These are phyloP conservation scores for Rosalia funebris DNA, from an alignment of 2,888 invertebrate genomes.

Conservation along the genomic window DNA sequence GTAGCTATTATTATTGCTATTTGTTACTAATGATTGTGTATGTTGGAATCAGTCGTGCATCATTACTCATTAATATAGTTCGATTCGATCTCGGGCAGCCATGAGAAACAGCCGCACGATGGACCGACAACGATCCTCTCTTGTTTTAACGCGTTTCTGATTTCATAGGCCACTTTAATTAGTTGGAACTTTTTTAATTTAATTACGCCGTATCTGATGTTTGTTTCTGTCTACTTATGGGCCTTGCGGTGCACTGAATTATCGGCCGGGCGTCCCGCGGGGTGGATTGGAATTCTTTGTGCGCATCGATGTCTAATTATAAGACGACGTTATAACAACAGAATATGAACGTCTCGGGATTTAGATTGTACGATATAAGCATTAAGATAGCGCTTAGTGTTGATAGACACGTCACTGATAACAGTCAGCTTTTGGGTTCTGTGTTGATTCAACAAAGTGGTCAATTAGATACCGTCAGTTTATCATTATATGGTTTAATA, in stretches of 20 bases:
- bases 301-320: not conserved
- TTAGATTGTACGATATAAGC: no score
- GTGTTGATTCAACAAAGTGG: no score
- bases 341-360: no score
- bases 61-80: slow-evolving; percentile 66
- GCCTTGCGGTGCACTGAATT: not conserved
- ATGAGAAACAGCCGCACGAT: slow-evolving; percentile 55
- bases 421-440: no score
- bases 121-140: slow-evolving; percentile 13
- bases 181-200: slow-evolving; percentile 8
- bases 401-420: no score
- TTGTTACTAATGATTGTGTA: slow-evolving; percentile 66
- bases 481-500: no score
- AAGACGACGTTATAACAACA: no score
- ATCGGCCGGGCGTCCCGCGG: not conserved
- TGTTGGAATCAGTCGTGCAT: slow-evolving; percentile 65
- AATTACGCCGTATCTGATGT: slow-evolving; percentile 1
- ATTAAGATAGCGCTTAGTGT: no score
- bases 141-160: slow-evolving; percentile 11
- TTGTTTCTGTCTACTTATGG: not conserved
- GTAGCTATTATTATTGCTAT: slow-evolving; percentile 65
- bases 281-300: not conserved
- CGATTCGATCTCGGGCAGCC: slow-evolving; percentile 62
- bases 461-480: no score
- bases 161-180: slow-evolving; percentile 19